A percentile compares a stretch with the other conserved stretches of the same genome.
phyloP scores from a whole-genome alignment of 2,113 vertebrate genomes.

The Erpornis zantholeuca region DNA sequence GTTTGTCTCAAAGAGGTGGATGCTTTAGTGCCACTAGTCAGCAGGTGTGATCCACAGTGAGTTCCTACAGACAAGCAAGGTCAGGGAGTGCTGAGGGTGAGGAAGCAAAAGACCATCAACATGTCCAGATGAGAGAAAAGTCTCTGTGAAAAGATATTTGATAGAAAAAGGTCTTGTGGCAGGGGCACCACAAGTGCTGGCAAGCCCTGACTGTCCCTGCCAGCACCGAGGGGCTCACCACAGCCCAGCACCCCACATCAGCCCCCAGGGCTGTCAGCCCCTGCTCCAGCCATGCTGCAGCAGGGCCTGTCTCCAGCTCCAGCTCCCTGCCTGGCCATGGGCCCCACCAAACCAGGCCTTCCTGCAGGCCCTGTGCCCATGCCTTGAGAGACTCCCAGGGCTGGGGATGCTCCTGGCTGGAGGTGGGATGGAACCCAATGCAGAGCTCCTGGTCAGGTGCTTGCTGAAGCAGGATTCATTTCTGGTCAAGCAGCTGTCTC shows the following conservation, averaged over 20 bases:
- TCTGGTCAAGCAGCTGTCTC: neutral
- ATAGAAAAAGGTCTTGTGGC: neutral
- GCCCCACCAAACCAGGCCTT: neutral
- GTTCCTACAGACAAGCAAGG: neutral
- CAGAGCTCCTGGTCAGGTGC: neutral
- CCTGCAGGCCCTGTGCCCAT: accelerated
- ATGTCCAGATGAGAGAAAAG: neutral
- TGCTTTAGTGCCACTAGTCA: neutral
- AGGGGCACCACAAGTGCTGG: accelerated
- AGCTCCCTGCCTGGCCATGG: neutral
- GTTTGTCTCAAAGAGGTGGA: accelerated
- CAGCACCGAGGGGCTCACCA: accelerated
- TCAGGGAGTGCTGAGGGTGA: neutral
- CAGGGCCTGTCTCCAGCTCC: neutral
- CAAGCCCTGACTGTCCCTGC: neutral
- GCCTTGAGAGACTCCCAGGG: neutral
- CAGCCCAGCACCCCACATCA: accelerated
- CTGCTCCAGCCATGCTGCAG: neutral
- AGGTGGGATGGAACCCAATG: accelerated
- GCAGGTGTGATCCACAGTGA: neutral
- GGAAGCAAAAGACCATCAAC: neutral
- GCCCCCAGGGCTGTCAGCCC: neutral
- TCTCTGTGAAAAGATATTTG: neutral
- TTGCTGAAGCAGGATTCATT: neutral
- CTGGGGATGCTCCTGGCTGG: neutral